Evolutionary conservation across 2,888 invertebrate genomes (phyloP).

Genomic region (Entomobrya proxima): DNA sequence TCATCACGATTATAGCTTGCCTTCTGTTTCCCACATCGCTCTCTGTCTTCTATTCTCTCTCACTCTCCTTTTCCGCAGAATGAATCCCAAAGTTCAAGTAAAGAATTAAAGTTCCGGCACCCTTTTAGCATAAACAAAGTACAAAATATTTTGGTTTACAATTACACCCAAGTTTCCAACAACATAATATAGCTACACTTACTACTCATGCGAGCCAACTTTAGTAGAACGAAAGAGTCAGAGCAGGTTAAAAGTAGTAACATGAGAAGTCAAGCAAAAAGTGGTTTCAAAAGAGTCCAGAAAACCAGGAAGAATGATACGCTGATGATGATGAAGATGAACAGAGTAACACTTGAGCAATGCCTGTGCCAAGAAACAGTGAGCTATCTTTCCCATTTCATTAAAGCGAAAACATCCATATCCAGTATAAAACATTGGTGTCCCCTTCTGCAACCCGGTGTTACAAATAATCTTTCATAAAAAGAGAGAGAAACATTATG

Average conservation of each 20-base stretch:
- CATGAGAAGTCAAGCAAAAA: conserved; percentile 42
- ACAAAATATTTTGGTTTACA: not conserved
- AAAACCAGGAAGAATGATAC: not conserved
- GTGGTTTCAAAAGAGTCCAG: conserved; percentile 1
- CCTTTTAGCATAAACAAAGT: conserved; percentile 33
- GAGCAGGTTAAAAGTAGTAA: conserved; percentile 39
- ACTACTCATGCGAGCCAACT: not conserved
- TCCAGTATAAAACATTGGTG: not conserved
- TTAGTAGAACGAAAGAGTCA: not conserved
- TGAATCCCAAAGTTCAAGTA: conserved; percentile 1
- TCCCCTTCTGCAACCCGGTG: not conserved
- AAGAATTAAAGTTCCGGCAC: conserved; percentile 28
- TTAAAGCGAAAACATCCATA: not conserved
- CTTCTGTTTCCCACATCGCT: not conserved
- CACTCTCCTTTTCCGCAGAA: not conserved
- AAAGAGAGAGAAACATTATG: not conserved
- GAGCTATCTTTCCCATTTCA: not conserved
- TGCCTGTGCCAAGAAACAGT: conserved; percentile 17
- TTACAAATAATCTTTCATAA: not conserved
- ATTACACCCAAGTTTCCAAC: not conserved
- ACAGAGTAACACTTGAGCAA: not conserved
- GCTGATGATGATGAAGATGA: not conserved
- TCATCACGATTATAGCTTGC: not conserved
- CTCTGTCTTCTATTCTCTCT: not conserved
- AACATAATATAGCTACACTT: not conserved